phyloP scores from a whole-genome alignment of 2,888 invertebrate genomes.

The Mantis religiosa region DNA sequence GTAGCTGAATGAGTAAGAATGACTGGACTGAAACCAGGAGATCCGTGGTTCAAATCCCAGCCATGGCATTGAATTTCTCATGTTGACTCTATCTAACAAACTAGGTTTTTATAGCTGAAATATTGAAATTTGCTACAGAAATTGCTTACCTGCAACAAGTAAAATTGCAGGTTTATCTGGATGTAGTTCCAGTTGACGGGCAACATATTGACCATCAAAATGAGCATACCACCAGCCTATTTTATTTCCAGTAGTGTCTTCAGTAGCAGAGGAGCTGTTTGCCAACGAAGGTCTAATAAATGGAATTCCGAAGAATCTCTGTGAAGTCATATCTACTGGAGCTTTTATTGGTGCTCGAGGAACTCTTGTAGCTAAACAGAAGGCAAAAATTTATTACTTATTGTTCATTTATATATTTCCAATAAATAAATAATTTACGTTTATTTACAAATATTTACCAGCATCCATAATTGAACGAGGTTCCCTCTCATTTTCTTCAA shows the following conservation, averaged over 20 bases:
- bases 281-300: slow-evolving; percentile 66
- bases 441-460: slow-evolving; percentile 41
- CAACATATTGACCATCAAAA: slow-evolving; percentile 97
- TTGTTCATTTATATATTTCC: neutral
- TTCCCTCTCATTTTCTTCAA: slow-evolving; percentile 83
- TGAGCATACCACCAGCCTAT: slow-evolving; percentile 97
- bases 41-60: no score
- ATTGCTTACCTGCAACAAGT: slow-evolving; percentile 71
- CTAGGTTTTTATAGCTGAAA: no score
- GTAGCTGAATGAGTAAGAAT: no score
- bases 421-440: neutral
- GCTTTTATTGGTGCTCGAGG: slow-evolving; percentile 60
- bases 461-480: slow-evolving; percentile 84
- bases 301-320: slow-evolving; percentile 93
- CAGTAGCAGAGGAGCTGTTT: slow-evolving; percentile 32
- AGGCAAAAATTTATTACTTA: neutral
- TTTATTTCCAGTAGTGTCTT: slow-evolving; percentile 42
- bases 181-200: slow-evolving; percentile 95
- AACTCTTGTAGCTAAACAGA: slow-evolving; percentile 54
- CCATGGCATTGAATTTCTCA: no score
- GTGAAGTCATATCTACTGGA: slow-evolving; percentile 63
- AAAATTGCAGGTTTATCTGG: slow-evolving; percentile 88
- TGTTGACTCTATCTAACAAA: no score
- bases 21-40: no score
- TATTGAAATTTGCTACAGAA: neutral